Conservation (phyloP, 1,140 invertebrate genomes). For the Rhagoletis pomonella region DNA sequence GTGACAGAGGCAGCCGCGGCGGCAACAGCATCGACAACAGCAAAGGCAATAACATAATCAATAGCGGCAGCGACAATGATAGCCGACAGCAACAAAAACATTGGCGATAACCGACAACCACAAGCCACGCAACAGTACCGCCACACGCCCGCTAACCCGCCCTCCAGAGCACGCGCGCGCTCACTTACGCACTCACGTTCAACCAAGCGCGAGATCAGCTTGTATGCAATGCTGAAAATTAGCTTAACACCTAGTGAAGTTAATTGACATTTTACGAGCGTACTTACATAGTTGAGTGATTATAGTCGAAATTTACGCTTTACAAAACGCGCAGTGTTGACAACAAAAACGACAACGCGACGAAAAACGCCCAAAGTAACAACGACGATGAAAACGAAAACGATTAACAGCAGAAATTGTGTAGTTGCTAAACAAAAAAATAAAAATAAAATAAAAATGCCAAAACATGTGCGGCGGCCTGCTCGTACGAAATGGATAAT, state of each 20-base stretch:
- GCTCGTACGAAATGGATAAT: neutral
- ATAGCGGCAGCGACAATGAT: neutral
- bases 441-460: neutral
- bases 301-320: constrained; percentile 36
- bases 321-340: neutral
- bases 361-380: neutral
- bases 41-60: neutral
- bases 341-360: neutral
- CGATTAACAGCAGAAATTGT: neutral
- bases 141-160: no score
- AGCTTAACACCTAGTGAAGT: constrained; percentile 51
- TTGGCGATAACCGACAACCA: neutral
- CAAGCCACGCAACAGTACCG: neutral
- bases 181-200: neutral
- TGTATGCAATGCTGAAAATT: constrained; percentile 42
- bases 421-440: neutral
- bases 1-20: neutral
- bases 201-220: constrained; percentile 10
- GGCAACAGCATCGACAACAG: neutral
- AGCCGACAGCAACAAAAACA: neutral
- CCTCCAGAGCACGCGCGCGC: no score
- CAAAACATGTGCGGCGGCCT: neutral
- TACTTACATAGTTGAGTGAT: constrained; percentile 51
- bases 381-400: neutral
- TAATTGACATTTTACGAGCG: constrained; percentile 49